Conservation (phyloP, 2,888 invertebrate genomes). For the Drosophila nr. fundita region DNA sequence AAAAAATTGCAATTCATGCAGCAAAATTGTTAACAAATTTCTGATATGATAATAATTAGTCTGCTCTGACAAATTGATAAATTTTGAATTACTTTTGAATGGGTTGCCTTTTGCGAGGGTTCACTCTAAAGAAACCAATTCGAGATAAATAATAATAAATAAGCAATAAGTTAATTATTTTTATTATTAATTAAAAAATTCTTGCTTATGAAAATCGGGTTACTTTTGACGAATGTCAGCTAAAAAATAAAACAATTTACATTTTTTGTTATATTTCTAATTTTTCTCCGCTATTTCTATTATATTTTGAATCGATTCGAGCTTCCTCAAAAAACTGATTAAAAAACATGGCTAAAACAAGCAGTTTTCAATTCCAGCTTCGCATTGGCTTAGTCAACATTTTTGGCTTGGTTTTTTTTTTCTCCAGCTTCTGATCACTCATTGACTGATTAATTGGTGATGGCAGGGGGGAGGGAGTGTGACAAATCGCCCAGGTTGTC, state of each 20-base stretch:
- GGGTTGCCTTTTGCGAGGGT: background rate
- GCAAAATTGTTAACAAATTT: slow-evolving; percentile 24
- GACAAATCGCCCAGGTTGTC: slow-evolving; percentile 20
- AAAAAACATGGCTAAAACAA: slow-evolving; percentile 7
- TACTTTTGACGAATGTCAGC: background rate
- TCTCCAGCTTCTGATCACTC: slow-evolving; percentile 16
- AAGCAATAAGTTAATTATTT: too few species aligned
- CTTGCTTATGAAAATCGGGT: background rate
- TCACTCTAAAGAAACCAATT: background rate
- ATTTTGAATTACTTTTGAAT: slow-evolving; percentile 2
- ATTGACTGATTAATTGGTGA: background rate
- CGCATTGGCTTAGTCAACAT: slow-evolving; percentile 16
- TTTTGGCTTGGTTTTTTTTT: background rate
- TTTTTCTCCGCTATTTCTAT: background rate
- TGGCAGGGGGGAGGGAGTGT: background rate
- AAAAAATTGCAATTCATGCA: background rate
- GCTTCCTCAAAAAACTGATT: slow-evolving; percentile 16
- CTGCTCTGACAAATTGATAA: slow-evolving; percentile 16
- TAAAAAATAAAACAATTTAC: rapidly evolving
- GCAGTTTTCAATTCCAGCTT: slow-evolving; percentile 15
- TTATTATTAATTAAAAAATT: background rate
- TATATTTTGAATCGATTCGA: background rate
- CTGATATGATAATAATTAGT: slow-evolving; percentile 6
- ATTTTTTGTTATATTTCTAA: background rate
- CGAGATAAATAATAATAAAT: background rate